Evolutionary conservation across 2,113 vertebrate species (phyloP), one percentile per base, ranked within the genome.

Genomic region (Mus musculus): DNA sequence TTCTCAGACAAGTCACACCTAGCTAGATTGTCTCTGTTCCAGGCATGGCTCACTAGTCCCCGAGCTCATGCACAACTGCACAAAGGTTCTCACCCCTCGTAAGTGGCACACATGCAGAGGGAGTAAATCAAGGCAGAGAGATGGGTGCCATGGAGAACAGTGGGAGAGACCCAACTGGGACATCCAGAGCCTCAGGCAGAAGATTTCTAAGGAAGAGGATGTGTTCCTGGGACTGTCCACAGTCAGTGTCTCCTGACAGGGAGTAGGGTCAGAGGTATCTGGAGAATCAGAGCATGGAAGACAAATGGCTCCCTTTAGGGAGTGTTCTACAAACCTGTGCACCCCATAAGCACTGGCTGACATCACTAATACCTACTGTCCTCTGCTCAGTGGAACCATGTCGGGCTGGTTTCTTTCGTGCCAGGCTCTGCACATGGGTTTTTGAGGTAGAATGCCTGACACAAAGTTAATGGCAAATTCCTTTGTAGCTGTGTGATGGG

Each of bases 271-370:
- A 87, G 42, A 90, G n/a, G 33, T 36, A 4, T 7, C 3, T 5
- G 22, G 82, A 36, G 94, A 95, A 87, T 87, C 88, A 90, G 92
- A 93, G 94, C 93, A 26, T 33, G 33, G 54, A 92, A 78, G 88
- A 92, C 65, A 86, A 73, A 91, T 87, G 14, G 4, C 33, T 52
- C 52, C 3, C 59, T 39, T 30, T 42, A 78, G 59, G n/a, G n/a
- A 36, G 19, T 22, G 26, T 82, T 54, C 90, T 67, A 59, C 88
- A 91, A 89, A 65, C 65, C 56, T n/a, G 1, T 20, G 3, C 56
- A 49, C 28, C 59, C 16, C 49, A 39, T 1, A 3, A 28, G 77
- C 5, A 0, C 39, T 67, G 0, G 0, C 12, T 16, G 22, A 33
- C 3, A 28, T 75, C 26, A 16, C 33, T 69, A 52, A 69, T 9